Evolutionary conservation across 2,888 invertebrate genomes (phyloP), one percentile per base, ranked within the genome.

Genomic region (Antheraea assamensis): DNA sequence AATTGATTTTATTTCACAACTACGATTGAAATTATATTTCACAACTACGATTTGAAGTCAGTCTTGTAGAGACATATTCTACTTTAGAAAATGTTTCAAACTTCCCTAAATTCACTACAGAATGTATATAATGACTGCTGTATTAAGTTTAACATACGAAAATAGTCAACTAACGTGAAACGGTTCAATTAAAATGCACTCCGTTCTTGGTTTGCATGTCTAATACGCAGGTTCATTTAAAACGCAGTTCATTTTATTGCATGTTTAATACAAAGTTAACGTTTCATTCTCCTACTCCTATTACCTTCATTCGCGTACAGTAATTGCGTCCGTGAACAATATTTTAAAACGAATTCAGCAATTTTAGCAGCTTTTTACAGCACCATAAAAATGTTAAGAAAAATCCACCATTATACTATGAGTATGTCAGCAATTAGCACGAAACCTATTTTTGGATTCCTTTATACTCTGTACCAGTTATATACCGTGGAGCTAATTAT

Each of bases 141-240:
- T 58, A n/a, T n/a, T 58, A 58, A 58, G 58, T 58, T 58, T n/a
- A 17, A 58, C 58, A 58, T 58, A 58, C 27, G 61, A 27, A 61
- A 61, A 61, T 27, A 61, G 61, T 61, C 10, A 3, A 10, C 27
- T 61, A 21, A 52, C 5, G 4, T 21, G 21, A 52, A 52, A 52
- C 7, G 15, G 61, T 30, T 24, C 61, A 10, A 61, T 61, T 61
- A 30, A 24, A 61, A 27, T 61, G 27, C 15, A 15, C 27, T 30
- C 17, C 3, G 61, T 61, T 17, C 61, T 61, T 52, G 47, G 47
- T 15, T 47, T 47, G 47, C 47, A 47, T 47, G 47, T 47, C 47
- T 47, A 47, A 47, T 47, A 47, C 42, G 17, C 55, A 17, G 17
- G 58, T 24, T 21, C 58, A 3, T 21, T 58, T 58, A 24, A 19